A percentile compares a stretch with the other conserved stretches of the same genome.
These are phyloP conservation scores for Tachypleus tridentatus DNA, from an alignment of 1,140 invertebrate species.

Conservation along the genomic window DNA sequence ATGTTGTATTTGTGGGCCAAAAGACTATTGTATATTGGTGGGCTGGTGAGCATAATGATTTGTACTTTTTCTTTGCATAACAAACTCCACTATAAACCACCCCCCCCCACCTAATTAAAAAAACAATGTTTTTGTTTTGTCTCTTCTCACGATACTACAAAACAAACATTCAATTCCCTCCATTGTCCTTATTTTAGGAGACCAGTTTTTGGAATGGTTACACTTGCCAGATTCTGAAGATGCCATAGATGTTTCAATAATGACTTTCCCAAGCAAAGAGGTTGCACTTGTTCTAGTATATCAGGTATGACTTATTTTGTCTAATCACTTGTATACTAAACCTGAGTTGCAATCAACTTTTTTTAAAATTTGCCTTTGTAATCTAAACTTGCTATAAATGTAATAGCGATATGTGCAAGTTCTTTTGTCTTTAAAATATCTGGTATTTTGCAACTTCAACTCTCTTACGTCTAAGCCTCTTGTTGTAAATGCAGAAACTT, in stretches of 20 bases:
- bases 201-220: conserved; percentile 13
- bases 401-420: too few relatives aligned
- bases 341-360: too few relatives aligned
- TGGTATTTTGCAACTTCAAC: too few relatives aligned
- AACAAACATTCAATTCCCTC: not conserved
- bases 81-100: not conserved
- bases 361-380: too few relatives aligned
- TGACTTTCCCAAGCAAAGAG: conserved; percentile 7
- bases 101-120: too few relatives aligned
- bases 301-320: not conserved
- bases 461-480: too few relatives aligned
- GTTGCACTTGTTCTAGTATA: conserved; percentile 8
- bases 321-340: not conserved
- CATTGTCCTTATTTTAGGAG: conserved; percentile 1
- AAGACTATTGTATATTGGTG: conserved; percentile 12
- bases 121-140: too few relatives aligned
- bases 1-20: conserved; percentile 4
- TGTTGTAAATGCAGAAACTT: too few relatives aligned
- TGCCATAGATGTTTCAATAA: conserved; percentile 7
- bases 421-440: too few relatives aligned
- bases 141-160: not conserved
- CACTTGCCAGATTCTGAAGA: not conserved
- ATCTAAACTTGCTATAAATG: too few relatives aligned
- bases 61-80: not conserved
- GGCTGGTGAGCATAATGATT: conserved; percentile 8